These are phyloP conservation scores for Hyla sarda DNA, from an alignment of 2,113 vertebrate species.

Conservation along the genomic window DNA sequence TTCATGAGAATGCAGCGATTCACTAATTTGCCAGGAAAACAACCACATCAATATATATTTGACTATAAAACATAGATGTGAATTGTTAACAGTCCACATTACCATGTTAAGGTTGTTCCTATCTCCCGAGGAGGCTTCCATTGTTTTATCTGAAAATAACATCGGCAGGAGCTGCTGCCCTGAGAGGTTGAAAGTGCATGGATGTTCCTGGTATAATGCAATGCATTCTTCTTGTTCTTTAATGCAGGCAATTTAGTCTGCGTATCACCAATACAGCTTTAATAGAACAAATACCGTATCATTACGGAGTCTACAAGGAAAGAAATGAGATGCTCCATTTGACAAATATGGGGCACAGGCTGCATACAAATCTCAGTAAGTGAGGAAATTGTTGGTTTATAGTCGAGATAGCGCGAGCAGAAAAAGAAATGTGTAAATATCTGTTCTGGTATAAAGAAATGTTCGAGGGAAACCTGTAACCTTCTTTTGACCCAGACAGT, in stretches of 20 bases:
- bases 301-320: slow-evolving; percentile 34
- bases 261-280: slow-evolving; percentile 41
- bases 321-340: slow-evolving; percentile 37
- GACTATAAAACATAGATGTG: not conserved
- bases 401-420: slow-evolving; percentile 31
- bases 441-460: slow-evolving; percentile 47
- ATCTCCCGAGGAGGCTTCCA: not conserved
- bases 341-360: slow-evolving; percentile 36
- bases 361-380: slow-evolving; percentile 39
- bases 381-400: slow-evolving; percentile 33
- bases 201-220: slow-evolving; percentile 42
- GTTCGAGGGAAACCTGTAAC: slow-evolving; percentile 48
- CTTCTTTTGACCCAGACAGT: slow-evolving; percentile 55
- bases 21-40: not conserved
- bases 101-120: not conserved
- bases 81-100: slow-evolving; percentile 4
- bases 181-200: slow-evolving; percentile 36
- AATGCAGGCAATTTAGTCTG: slow-evolving; percentile 38
- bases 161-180: slow-evolving; percentile 13
- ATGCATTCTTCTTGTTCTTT: slow-evolving; percentile 43
- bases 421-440: slow-evolving; percentile 48
- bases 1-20: not conserved
- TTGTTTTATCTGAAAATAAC: slow-evolving; percentile 31
- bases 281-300: slow-evolving; percentile 41
- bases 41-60: not conserved